These are phyloP conservation scores for Calephelis nemesis DNA, from an alignment of 1,140 invertebrate species.

Conservation along the genomic window DNA sequence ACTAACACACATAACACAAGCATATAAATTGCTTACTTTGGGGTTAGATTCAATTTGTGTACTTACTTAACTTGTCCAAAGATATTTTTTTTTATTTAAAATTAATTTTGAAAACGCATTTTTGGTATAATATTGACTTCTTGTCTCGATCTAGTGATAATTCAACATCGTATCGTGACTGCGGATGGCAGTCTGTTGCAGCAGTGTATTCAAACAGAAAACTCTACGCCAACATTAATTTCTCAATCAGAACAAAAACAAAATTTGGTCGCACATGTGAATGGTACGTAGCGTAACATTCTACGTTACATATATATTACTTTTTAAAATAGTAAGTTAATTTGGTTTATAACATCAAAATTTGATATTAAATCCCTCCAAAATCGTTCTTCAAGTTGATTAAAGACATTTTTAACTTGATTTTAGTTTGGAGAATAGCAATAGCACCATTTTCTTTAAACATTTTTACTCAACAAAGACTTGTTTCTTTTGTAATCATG, in stretches of 20 bases:
- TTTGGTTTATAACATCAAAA: neutral
- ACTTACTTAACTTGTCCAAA: no score
- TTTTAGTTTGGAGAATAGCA: constrained; percentile 71
- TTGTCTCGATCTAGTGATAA: constrained; percentile 57
- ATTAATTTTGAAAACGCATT: no score
- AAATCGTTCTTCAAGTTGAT: constrained; percentile 69
- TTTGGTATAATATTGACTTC: neutral
- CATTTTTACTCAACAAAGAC: neutral
- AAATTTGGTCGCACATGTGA: constrained; percentile 42
- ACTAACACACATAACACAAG: no score
- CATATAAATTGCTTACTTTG: no score
- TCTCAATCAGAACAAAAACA: constrained; percentile 53
- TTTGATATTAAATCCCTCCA: constrained; percentile 39
- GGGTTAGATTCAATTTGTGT: no score
- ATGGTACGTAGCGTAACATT: constrained; percentile 32
- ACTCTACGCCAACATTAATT: constrained; percentile 41
- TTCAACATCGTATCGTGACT: constrained; percentile 62
- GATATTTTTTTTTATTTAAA: no score
- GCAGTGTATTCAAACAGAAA: constrained; percentile 44
- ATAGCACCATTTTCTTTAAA: constrained; percentile 19
- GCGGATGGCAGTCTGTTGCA: constrained; percentile 55
- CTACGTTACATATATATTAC: neutral
- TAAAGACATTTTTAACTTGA: constrained; percentile 63
- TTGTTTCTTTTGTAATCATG: constrained; percentile 11
- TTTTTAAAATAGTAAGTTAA: neutral